These are phyloP conservation scores for Catamblyrhynchus diadema DNA, from an alignment of 2,797 vertebrate species.

Conservation along the genomic window DNA sequence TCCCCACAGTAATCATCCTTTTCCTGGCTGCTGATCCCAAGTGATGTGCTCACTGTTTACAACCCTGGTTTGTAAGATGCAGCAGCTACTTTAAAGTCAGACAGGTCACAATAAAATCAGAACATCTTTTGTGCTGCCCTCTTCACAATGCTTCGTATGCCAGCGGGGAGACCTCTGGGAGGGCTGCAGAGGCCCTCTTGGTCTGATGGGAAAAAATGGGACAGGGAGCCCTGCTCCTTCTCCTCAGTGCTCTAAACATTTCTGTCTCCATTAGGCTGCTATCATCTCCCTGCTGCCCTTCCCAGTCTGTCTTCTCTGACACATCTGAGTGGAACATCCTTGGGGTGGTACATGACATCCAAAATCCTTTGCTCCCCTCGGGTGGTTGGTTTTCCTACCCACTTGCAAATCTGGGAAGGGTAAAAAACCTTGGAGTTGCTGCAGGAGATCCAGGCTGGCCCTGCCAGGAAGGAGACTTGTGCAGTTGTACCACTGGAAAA, in stretches of 20 bases:
- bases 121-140: neutral
- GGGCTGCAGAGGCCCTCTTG: neutral
- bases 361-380: neutral
- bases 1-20: conserved; percentile 1
- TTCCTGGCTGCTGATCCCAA: neutral
- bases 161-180: neutral
- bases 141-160: neutral
- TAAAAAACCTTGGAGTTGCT: neutral
- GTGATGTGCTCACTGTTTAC: neutral
- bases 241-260: neutral
- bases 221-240: neutral
- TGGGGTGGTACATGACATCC: neutral
- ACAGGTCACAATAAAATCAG: neutral
- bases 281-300: neutral
- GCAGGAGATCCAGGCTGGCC: neutral
- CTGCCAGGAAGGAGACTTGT: neutral
- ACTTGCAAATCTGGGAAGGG: neutral
- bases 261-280: neutral
- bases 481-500: neutral
- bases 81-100: conserved; percentile 31
- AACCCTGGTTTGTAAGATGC: neutral
- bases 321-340: neutral
- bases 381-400: neutral
- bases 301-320: neutral
- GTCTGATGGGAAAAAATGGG: neutral